These are phyloP conservation scores for Philaethria dido DNA, from an alignment of 2,888 invertebrate genomes.

Conservation along the genomic window DNA sequence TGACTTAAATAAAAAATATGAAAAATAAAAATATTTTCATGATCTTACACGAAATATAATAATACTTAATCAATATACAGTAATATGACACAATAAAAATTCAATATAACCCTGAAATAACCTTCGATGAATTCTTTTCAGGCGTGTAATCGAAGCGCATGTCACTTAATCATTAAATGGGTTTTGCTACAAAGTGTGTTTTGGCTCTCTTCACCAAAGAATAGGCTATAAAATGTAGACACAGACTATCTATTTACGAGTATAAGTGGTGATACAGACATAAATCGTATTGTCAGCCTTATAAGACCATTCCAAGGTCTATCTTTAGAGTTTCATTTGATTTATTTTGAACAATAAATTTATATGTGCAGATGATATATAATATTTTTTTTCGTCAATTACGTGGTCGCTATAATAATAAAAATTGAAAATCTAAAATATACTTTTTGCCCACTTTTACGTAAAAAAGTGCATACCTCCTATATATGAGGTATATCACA, in stretches of 20 bases:
- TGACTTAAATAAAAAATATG: neutral
- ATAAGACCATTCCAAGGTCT: neutral
- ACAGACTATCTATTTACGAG: conserved; percentile 13
- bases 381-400: too few relatives aligned
- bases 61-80: neutral
- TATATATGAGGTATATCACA: too few relatives aligned
- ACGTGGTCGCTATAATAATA: too few relatives aligned
- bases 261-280: neutral
- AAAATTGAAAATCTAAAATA: too few relatives aligned
- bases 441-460: too few relatives aligned
- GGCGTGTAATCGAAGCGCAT: conserved; percentile 49
- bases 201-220: conserved; percentile 46
- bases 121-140: conserved; percentile 53
- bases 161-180: conserved; percentile 50
- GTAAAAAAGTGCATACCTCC: too few relatives aligned
- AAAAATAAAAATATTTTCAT: neutral
- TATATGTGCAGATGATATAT: neutral
- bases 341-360: neutral
- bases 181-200: conserved; percentile 47
- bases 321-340: neutral
- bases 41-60: neutral
- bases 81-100: conserved; percentile 20
- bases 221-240: conserved; percentile 32
- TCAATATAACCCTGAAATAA: conserved; percentile 43
- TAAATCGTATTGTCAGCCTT: neutral